A percentile compares a stretch with the other conserved stretches of the same genome.
Evolutionary conservation across 1,140 invertebrate genomes (phyloP).

Genomic region (Drosophila asahinai): DNA sequence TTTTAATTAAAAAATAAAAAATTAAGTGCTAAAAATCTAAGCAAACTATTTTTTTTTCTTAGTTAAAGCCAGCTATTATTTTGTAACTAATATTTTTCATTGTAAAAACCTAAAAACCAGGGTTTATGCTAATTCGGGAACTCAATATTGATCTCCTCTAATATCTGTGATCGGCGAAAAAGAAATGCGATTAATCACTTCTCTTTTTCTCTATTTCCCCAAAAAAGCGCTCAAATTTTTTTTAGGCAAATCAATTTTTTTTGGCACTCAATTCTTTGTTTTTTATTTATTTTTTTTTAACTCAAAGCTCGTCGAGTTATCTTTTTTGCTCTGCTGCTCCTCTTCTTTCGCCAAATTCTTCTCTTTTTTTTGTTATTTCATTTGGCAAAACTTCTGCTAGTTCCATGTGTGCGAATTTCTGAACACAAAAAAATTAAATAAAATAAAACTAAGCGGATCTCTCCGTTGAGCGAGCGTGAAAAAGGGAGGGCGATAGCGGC

Average conservation of each 20-base stretch:
- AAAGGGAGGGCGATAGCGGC: constrained; percentile 15
- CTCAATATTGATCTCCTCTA: constrained; percentile 6
- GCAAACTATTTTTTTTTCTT: too few relatives aligned
- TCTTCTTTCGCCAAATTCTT: constrained; percentile 62
- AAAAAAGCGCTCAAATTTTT: constrained; percentile 44
- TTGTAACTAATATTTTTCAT: constrained; percentile 13
- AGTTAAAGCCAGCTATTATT: too few relatives aligned
- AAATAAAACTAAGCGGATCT: constrained; percentile 32
- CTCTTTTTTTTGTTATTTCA: constrained; percentile 37
- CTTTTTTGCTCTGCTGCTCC: constrained; percentile 31
- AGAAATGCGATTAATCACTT: constrained; percentile 31
- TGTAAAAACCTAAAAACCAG: constrained; percentile 2
- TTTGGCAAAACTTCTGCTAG: constrained; percentile 37
- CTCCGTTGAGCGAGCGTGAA: constrained; percentile 4
- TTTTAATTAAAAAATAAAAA: too few relatives aligned
- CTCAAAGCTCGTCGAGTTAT: constrained; percentile 48
- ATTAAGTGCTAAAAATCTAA: too few relatives aligned
- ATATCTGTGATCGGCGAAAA: constrained; percentile 8
- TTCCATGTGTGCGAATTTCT: constrained; percentile 43
- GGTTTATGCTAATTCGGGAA: constrained; percentile 6
- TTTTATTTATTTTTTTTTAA: constrained; percentile 47
- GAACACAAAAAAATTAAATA: constrained; percentile 17
- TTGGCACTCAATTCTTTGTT: constrained; percentile 40
- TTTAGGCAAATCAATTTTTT: constrained; percentile 11
- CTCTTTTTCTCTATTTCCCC: constrained; percentile 7